phyloP scores from a whole-genome alignment of 2,888 invertebrate species.

The Dolichopus griseipennis region DNA sequence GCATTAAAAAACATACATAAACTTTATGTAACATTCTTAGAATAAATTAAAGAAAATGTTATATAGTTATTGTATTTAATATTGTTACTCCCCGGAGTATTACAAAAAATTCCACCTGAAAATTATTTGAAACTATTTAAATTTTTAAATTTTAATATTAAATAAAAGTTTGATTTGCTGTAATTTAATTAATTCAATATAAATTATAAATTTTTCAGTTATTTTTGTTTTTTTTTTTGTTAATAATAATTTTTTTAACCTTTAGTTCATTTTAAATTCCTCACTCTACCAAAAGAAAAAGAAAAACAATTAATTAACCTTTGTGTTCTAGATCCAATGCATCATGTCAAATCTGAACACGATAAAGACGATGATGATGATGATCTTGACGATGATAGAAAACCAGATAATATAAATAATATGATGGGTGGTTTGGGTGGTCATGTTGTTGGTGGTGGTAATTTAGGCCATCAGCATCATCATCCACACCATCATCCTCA shows the following conservation, averaged over 20 bases:
- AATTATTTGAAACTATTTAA: not conserved
- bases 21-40: too few relatives aligned
- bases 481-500: slow-evolving; percentile 44
- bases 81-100: too few relatives aligned
- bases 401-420: slow-evolving; percentile 43
- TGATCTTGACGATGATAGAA: slow-evolving; percentile 68
- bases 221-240: not conserved
- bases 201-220: not conserved
- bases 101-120: too few relatives aligned
- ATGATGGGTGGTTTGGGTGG: slow-evolving; percentile 54
- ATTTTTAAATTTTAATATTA: not conserved
- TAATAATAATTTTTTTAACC: not conserved
- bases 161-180: not conserved
- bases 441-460: slow-evolving; percentile 20
- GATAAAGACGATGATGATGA: slow-evolving; percentile 64
- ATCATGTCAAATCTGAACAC: slow-evolving; percentile 52
- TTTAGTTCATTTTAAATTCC: not conserved
- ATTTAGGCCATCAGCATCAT: slow-evolving; percentile 32
- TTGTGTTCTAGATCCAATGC: slow-evolving; percentile 34
- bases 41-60: too few relatives aligned
- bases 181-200: not conserved
- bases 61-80: too few relatives aligned
- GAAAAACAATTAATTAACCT: slow-evolving; percentile 21
- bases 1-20: too few relatives aligned
- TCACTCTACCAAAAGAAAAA: not conserved